Conservation (phyloP, 1,140 invertebrate species). For the Drosophila orosa region DNA sequence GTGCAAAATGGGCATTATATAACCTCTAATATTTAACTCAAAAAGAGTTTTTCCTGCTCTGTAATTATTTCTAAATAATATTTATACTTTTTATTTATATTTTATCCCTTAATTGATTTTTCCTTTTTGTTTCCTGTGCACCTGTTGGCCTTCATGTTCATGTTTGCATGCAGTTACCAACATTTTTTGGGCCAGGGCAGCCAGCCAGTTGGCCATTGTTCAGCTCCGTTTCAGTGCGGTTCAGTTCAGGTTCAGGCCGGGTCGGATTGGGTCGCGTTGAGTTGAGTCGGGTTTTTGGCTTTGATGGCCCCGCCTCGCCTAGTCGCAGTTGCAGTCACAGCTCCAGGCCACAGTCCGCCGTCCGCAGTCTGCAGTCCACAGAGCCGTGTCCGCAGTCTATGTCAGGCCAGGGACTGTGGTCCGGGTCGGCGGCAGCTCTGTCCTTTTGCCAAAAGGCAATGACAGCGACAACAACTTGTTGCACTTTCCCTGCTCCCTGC, state of each 20-base stretch:
- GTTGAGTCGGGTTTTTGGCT: constrained; percentile 38
- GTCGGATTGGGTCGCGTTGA: constrained; percentile 35
- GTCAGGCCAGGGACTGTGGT: neutral
- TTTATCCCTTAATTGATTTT: neutral
- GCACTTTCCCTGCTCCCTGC: constrained; percentile 23
- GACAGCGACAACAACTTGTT: constrained; percentile 51
- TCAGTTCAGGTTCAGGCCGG: constrained; percentile 28
- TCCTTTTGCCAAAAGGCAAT: constrained; percentile 36
- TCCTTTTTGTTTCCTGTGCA: constrained; percentile 15
- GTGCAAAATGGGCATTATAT: neutral
- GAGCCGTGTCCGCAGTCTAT: constrained; percentile 9
- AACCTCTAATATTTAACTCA: neutral
- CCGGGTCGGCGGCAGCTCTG: constrained; percentile 22
- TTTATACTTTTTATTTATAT: neutral
- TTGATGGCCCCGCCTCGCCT: constrained; percentile 30
- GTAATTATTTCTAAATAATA: neutral
- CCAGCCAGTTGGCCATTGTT: constrained; percentile 43
- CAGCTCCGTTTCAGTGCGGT: constrained; percentile 1
- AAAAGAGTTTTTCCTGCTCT: no score
- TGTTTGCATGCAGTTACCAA: constrained; percentile 64
- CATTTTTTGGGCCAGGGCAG: constrained; percentile 54
- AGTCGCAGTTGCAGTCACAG: constrained; percentile 12
- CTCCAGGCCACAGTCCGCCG: constrained; percentile 15
- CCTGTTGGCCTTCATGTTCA: constrained; percentile 60
- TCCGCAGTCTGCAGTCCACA: constrained; percentile 7